A percentile compares a stretch with the other conserved stretches of the same genome.
Evolutionary conservation across 2,888 invertebrate species (phyloP).

Genomic region (Stenchaetothrips biformis): DNA sequence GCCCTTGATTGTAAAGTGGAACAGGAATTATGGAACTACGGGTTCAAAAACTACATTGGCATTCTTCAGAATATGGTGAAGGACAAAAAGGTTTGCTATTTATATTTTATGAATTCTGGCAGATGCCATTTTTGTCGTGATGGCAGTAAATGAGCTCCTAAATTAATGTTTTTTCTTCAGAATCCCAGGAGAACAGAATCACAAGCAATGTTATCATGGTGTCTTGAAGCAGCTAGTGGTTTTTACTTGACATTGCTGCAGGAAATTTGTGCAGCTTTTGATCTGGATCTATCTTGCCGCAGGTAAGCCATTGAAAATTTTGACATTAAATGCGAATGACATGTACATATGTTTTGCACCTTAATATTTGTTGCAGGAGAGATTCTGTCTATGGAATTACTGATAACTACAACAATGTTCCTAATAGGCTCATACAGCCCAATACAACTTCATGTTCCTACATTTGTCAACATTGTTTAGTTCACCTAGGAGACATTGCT

Average conservation of each 20-base stretch:
- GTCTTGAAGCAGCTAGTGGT: slow-evolving; percentile 77
- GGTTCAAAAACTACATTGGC: slow-evolving; percentile 82
- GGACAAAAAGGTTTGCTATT: slow-evolving; percentile 64
- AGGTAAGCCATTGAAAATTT: slow-evolving; percentile 43
- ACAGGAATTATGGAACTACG: slow-evolving; percentile 83
- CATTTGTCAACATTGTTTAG: slow-evolving; percentile 82
- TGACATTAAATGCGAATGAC: no score
- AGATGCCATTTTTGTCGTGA: slow-evolving; percentile 29
- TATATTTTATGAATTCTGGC: slow-evolving; percentile 29
- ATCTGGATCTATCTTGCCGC: slow-evolving; percentile 72
- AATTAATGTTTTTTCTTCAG: slow-evolving; percentile 46
- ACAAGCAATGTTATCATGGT: slow-evolving; percentile 72
- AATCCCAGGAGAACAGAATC: slow-evolving; percentile 68
- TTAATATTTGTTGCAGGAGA: slow-evolving; percentile 42
- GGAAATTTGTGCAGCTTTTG: slow-evolving; percentile 75
- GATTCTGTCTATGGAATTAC: slow-evolving; percentile 48
- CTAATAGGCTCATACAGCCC: slow-evolving; percentile 47
- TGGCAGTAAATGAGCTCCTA: slow-evolving; percentile 7
- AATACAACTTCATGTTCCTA: slow-evolving; percentile 72
- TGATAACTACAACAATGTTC: slow-evolving; percentile 41
- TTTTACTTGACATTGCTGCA: slow-evolving; percentile 77
- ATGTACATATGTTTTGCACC: neutral
- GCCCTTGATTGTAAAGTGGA: slow-evolving; percentile 84
- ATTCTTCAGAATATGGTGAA: slow-evolving; percentile 69
- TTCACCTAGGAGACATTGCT: slow-evolving; percentile 82